A percentile compares a stretch with the other conserved stretches of the same genome.
Conservation (phyloP, 1,140 invertebrate species). For the Lanistes nyassanus region DNA sequence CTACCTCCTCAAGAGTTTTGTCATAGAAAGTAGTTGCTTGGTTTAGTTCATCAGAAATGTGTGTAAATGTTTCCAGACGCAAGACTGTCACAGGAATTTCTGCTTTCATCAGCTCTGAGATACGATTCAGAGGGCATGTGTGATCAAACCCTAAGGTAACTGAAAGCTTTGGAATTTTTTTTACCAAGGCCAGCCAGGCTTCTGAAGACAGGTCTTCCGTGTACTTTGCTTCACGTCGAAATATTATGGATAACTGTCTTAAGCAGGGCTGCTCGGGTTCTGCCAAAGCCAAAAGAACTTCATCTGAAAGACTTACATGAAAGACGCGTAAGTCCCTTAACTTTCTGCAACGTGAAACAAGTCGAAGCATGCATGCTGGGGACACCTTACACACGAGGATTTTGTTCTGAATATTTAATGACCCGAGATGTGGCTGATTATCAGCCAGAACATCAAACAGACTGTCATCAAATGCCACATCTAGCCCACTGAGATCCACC, state of each 20-base stretch:
- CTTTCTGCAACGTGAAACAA: conserved; percentile 46
- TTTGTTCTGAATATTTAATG: conserved; percentile 55
- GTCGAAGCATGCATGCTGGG: conserved; percentile 36
- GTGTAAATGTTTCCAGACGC: conserved; percentile 55
- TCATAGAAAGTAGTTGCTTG: conserved; percentile 44
- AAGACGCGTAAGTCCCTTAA: conserved; percentile 48
- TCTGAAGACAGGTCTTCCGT: conserved; percentile 41
- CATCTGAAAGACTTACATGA: conserved; percentile 50
- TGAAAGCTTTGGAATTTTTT: conserved; percentile 40
- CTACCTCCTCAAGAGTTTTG: conserved; percentile 49
- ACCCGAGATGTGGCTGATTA: conserved; percentile 50
- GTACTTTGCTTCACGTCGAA: conserved; percentile 53
- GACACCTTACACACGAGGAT: conserved; percentile 50
- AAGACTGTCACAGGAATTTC: conserved; percentile 54
- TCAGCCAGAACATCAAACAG: conserved; percentile 48
- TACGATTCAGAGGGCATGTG: conserved; percentile 47
- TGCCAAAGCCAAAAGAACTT: conserved; percentile 44
- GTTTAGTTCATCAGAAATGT: conserved; percentile 51
- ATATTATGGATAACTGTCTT: conserved; percentile 46
- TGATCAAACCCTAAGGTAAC: conserved; percentile 58
- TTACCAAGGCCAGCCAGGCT: conserved; percentile 43
- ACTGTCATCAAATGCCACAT: conserved; percentile 46
- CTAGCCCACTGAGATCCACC: conserved; percentile 50
- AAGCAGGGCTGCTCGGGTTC: conserved; percentile 38
- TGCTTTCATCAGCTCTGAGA: conserved; percentile 53